Evolutionary conservation across 2,888 invertebrate genomes (phyloP), one percentile per base, ranked within the genome.

Genomic region (Merodon equestris): DNA sequence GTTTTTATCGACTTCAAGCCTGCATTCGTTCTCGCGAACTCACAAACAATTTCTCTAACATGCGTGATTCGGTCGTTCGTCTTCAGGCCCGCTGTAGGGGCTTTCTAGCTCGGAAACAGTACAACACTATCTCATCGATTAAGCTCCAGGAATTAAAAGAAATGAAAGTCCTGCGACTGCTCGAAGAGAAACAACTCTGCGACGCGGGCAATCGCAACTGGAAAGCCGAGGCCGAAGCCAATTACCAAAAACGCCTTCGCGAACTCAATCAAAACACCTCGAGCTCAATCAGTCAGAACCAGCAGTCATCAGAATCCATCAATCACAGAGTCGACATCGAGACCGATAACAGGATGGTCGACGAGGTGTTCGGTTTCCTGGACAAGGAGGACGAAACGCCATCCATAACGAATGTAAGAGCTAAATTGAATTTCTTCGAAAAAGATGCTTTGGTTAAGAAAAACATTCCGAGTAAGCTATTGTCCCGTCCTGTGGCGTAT

Each of bases 1-100:
- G 97, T 7, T 96, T 96, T 87, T 91, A 93, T 84, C 91, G 98
- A 47, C 89, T 98, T 36, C 97, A 97, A 88, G 96, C 97, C 0
- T 90, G 93, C 56, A 92, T 97, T 58, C 91, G 93, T 72, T 94
- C 97, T 0, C 91, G 96, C 82, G 92, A 93, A 83, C 88, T 95
- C 15, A 92, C 94, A 34, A 91, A 91, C 83, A 91, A 93, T 9
- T 97, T 95, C 88, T 90, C 92, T 53, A 92, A 92, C 82, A 90
- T 95, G 57, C 91, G 95, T 61, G 91, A 91, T 60, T 81, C 84
- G 1, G 92, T 96, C 79, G 91, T 91, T 27, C 91, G 92, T 45
- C 88, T 97, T 40, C 97, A 97, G 91, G 93, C 95, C 0, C 86
- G 90, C 48, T 94, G 94, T 84, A 93, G 94, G 82, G 97, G 97